phyloP scores from a whole-genome alignment of 2,888 invertebrate species.

The Eretmocerus hayati region DNA sequence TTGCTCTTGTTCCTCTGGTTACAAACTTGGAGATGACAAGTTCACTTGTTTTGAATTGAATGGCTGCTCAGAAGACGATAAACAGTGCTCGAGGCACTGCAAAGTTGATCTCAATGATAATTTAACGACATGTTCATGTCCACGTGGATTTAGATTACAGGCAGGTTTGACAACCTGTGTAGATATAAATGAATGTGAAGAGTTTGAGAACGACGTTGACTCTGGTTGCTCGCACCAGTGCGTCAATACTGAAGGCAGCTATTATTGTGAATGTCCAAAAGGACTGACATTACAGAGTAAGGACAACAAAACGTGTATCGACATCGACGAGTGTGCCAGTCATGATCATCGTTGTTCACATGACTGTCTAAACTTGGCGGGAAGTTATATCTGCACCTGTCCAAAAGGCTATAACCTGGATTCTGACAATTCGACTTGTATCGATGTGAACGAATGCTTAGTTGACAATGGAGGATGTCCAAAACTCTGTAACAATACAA shows the following conservation, averaged over 20 bases:
- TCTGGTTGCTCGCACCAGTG: conserved; percentile 46
- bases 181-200: conserved; percentile 43
- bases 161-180: conserved; percentile 37
- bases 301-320: conserved; percentile 47
- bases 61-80: conserved; percentile 36
- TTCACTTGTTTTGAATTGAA: conserved; percentile 32
- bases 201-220: conserved; percentile 39
- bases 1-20: conserved; percentile 47
- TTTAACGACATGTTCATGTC: conserved; percentile 51
- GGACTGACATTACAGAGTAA: conserved; percentile 45
- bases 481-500: conserved; percentile 31
- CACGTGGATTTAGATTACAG: conserved; percentile 46
- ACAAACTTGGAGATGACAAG: conserved; percentile 32
- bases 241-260: conserved; percentile 51
- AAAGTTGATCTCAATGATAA: conserved; percentile 45
- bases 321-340: conserved; percentile 45
- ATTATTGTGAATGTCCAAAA: conserved; percentile 49
- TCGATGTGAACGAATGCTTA: conserved; percentile 31
- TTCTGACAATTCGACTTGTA: conserved; percentile 19
- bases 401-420: conserved; percentile 42
- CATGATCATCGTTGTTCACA: conserved; percentile 49
- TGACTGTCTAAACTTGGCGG: conserved; percentile 47
- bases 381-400: conserved; percentile 48
- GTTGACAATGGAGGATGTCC: conserved; percentile 37
- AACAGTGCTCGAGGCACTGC: conserved; percentile 50